Evolutionary conservation across 2,888 invertebrate genomes (phyloP).

Genomic region (Hypomecis atomaria): DNA sequence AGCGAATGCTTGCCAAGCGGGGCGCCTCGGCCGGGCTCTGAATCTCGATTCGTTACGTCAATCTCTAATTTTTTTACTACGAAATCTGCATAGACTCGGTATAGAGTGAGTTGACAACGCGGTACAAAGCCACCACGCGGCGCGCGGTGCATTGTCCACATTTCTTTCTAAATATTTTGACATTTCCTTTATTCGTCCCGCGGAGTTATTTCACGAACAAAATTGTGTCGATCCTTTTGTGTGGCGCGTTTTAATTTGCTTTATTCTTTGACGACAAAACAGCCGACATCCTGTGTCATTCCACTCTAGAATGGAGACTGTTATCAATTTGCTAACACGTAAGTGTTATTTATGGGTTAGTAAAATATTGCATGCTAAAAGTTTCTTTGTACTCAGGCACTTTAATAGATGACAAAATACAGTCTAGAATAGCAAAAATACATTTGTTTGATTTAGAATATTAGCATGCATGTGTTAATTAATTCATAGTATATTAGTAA

Average conservation of each 20-base stretch:
- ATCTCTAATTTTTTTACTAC: slow-evolving; percentile 73
- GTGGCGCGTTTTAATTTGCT: slow-evolving; percentile 80
- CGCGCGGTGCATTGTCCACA: slow-evolving; percentile 71
- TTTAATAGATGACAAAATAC: too few relatives aligned
- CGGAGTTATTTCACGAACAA: slow-evolving; percentile 76
- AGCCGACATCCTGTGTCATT: slow-evolving; percentile 73
- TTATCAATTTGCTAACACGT: slow-evolving; percentile 79
- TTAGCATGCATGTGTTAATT: slow-evolving; percentile 34
- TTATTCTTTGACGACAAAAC: slow-evolving; percentile 79
- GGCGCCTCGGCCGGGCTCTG: slow-evolving; percentile 63
- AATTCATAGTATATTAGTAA: slow-evolving; percentile 22
- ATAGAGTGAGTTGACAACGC: slow-evolving; percentile 77
- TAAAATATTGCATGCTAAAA: slow-evolving; percentile 66
- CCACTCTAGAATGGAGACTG: slow-evolving; percentile 64
- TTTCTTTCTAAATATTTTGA: slow-evolving; percentile 85
- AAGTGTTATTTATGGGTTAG: slow-evolving; percentile 73
- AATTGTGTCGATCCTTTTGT: slow-evolving; percentile 80
- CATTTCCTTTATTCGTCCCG: slow-evolving; percentile 79
- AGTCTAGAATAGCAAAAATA: slow-evolving; percentile 57
- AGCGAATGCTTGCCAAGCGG: slow-evolving; percentile 64
- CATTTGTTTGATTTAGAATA: slow-evolving; percentile 44
- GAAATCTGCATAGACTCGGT: slow-evolving; percentile 71
- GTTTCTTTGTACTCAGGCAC: slow-evolving; percentile 48
- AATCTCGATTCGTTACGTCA: slow-evolving; percentile 81
- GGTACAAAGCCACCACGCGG: slow-evolving; percentile 75